phyloP scores from a whole-genome alignment of 2,113 vertebrate genomes.

The Passer montanus region DNA sequence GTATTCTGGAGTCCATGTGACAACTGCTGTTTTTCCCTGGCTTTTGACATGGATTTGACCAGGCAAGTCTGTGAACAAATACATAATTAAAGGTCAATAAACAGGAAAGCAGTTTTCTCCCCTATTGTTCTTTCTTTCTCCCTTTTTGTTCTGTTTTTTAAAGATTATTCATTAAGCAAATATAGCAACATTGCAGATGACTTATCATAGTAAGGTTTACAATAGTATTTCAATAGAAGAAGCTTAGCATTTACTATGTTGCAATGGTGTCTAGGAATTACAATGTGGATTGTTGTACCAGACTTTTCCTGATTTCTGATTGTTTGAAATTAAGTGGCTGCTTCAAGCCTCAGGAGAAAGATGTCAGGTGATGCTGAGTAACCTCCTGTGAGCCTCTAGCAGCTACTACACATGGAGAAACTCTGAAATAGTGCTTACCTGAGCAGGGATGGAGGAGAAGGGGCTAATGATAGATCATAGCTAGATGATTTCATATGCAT shows the following conservation, averaged over 20 bases:
- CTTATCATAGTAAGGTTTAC: not conserved
- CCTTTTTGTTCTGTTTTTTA: not conserved
- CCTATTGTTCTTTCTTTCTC: not conserved
- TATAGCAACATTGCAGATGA: not conserved
- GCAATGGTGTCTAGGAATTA: not conserved
- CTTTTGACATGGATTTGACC: slow-evolving; percentile 35
- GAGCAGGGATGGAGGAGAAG: not conserved
- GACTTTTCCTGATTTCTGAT: not conserved
- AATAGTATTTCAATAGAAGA: not conserved
- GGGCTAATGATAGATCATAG: not conserved
- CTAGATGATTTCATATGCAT: not conserved
- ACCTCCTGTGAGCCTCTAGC: not conserved
- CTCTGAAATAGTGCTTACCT: not conserved
- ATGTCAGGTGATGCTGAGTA: not conserved
- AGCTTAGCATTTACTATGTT: not conserved
- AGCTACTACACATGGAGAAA: not conserved
- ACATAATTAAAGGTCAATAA: not conserved
- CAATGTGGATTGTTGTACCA: not conserved
- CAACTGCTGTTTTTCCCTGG: not conserved
- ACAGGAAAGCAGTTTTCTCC: not conserved
- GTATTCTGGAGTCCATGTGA: slow-evolving; percentile 60
- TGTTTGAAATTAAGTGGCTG: not conserved
- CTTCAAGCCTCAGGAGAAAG: not conserved
- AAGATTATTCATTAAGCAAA: not conserved
- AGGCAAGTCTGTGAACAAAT: slow-evolving; percentile 46